Conservation (phyloP, 2,888 invertebrate species). For the Sarcophaga rosellei region DNA sequence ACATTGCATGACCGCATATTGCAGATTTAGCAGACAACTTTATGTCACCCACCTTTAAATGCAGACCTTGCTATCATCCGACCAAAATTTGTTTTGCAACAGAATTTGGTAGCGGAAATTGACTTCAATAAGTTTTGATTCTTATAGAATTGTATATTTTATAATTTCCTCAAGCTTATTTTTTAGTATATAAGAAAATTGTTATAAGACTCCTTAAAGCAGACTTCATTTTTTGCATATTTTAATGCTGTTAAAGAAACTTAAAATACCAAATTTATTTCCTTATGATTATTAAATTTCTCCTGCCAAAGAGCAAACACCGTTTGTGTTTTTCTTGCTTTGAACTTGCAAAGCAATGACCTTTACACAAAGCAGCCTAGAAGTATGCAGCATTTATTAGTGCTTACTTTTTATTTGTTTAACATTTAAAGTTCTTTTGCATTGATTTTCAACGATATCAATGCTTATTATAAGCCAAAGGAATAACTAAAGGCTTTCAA, state of each 20-base stretch:
- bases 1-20: no score
- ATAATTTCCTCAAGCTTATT: no score
- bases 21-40: no score
- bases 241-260: no score
- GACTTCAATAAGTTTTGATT: no score
- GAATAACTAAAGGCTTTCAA: neutral
- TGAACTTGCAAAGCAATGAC: constrained; percentile 16
- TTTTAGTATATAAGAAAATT: no score
- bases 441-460: neutral
- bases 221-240: no score
- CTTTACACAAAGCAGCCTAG: constrained; percentile 3
- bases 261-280: neutral
- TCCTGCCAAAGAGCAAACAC: neutral
- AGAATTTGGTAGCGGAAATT: no score
- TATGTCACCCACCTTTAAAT: rapidly evolving
- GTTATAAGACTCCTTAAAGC: no score
- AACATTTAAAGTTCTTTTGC: neutral
- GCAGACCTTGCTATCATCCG: no score
- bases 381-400: neutral
- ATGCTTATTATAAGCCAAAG: neutral
- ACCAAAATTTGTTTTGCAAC: no score
- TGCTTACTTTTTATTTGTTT: constrained; percentile 2
- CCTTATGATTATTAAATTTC: neutral
- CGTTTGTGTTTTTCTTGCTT: neutral
- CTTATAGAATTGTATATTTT: no score